Percentiles rank a stretch among this genome's conserved stretches.
These are phyloP conservation scores for Galago senegalensis DNA, from an alignment of 2,797 vertebrate species.

Conservation along the genomic window DNA sequence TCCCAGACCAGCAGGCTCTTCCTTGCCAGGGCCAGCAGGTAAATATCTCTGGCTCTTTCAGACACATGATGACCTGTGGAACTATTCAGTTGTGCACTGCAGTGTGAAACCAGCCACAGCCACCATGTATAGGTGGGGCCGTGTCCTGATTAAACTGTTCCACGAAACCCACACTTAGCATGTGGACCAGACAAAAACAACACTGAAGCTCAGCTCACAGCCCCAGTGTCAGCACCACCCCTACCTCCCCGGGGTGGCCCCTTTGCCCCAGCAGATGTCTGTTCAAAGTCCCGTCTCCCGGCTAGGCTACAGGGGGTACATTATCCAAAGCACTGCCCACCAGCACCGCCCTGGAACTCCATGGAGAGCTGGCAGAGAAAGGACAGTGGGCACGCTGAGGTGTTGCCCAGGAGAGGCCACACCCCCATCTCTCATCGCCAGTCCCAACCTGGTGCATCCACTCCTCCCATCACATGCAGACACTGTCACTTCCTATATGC, in stretches of 20 bases:
- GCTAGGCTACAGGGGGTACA: too few relatives aligned
- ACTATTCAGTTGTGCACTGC: too few relatives aligned
- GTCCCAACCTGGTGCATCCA: too few relatives aligned
- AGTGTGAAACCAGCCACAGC: too few relatives aligned
- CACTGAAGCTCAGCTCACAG: fast-evolving
- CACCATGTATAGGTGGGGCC: fast-evolving
- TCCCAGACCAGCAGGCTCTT: too few relatives aligned
- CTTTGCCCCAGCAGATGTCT: too few relatives aligned
- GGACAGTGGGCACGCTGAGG: fast-evolving
- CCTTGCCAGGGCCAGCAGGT: not conserved
- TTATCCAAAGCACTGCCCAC: not conserved
- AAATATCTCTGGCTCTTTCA: not conserved
- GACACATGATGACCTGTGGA: fast-evolving
- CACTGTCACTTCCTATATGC: not conserved
- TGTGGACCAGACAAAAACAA: too few relatives aligned
- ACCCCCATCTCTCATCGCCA: too few relatives aligned
- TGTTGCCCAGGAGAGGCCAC: too few relatives aligned
- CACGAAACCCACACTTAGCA: not conserved
- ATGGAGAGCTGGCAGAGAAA: not conserved
- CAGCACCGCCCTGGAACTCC: not conserved
- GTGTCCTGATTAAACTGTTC: not conserved
- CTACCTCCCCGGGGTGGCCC: too few relatives aligned
- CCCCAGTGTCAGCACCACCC: not conserved
- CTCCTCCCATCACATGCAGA: not conserved
- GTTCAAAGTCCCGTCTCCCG: not conserved